Percentiles rank a stretch among this genome's conserved stretches.
phyloP scores from a whole-genome alignment of 2,113 vertebrate genomes.

The Smithornis capensis region DNA sequence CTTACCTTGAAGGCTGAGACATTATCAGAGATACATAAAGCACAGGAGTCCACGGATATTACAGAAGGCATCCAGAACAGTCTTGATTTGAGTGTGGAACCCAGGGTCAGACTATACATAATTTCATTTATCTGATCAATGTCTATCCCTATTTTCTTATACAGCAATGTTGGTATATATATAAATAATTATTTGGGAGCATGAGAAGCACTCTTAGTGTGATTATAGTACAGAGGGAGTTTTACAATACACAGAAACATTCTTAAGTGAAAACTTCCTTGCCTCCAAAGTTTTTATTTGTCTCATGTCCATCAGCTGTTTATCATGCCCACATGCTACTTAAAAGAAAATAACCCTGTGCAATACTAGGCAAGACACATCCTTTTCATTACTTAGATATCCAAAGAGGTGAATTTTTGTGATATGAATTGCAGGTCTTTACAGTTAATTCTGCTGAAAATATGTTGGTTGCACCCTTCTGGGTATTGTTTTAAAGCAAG shows the following conservation, averaged over 20 bases:
- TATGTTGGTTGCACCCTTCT: not conserved
- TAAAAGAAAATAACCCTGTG: not conserved
- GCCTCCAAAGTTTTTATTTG: not conserved
- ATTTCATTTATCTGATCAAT: not conserved
- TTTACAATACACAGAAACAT: not conserved
- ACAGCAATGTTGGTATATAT: not conserved
- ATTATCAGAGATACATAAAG: not conserved
- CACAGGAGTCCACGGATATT: not conserved
- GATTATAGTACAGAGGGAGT: not conserved
- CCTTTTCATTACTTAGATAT: not conserved
- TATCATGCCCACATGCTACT: not conserved
- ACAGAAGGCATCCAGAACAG: not conserved
- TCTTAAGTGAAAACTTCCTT: not conserved
- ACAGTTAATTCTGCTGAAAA: not conserved
- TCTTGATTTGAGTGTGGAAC: not conserved
- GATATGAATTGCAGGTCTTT: not conserved
- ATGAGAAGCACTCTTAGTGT: not conserved
- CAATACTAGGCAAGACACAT: not conserved
- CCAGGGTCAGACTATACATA: not conserved
- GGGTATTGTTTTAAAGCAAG: not conserved
- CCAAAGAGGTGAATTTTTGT: not conserved
- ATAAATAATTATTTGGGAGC: not conserved
- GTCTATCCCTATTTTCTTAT: not conserved
- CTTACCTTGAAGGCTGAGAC: not conserved
- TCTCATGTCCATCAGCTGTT: not conserved